phyloP scores from a whole-genome alignment of 2,113 vertebrate species.

The Megalops atlanticus region DNA sequence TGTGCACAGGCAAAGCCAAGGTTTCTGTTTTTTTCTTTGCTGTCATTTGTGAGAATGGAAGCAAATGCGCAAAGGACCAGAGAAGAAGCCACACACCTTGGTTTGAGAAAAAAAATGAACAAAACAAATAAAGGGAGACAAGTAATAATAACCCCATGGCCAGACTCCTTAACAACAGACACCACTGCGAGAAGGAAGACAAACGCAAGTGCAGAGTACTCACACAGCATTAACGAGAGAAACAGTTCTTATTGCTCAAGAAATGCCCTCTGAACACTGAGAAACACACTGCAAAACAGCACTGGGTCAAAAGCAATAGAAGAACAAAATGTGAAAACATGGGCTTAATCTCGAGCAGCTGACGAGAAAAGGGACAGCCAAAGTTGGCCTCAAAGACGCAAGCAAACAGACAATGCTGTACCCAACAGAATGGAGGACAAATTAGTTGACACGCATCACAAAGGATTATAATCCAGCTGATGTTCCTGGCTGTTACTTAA shows the following conservation, averaged over 20 bases:
- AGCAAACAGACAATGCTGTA: slow-evolving; percentile 43
- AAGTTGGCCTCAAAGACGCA: slow-evolving; percentile 38
- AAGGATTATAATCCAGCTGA: slow-evolving; percentile 52
- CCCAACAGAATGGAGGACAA: slow-evolving; percentile 49
- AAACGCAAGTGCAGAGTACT: slow-evolving; percentile 60
- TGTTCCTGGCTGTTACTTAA: slow-evolving; percentile 42
- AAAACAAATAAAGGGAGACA: slow-evolving; percentile 45
- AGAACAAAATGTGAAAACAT: slow-evolving; percentile 20
- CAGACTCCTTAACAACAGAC: slow-evolving; percentile 66
- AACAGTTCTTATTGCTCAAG: slow-evolving; percentile 55
- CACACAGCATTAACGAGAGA: slow-evolving; percentile 61
- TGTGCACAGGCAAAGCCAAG: slow-evolving; percentile 44
- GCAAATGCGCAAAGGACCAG: slow-evolving; percentile 58
- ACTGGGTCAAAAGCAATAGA: slow-evolving; percentile 45
- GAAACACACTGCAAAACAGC: slow-evolving; percentile 57
- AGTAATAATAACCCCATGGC: slow-evolving; percentile 44
- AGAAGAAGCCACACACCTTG: slow-evolving; percentile 30
- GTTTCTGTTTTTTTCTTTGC: slow-evolving; percentile 44
- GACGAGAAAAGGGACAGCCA: slow-evolving; percentile 6
- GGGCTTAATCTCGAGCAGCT: not conserved
- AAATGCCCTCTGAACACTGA: slow-evolving; percentile 61
- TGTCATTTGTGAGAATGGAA: slow-evolving; percentile 63
- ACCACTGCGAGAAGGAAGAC: slow-evolving; percentile 63
- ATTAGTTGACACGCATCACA: slow-evolving; percentile 62
- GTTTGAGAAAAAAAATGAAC: slow-evolving; percentile 21